These are phyloP conservation scores for Merops nubicus DNA, from an alignment of 2,113 vertebrate genomes.

Conservation along the genomic window DNA sequence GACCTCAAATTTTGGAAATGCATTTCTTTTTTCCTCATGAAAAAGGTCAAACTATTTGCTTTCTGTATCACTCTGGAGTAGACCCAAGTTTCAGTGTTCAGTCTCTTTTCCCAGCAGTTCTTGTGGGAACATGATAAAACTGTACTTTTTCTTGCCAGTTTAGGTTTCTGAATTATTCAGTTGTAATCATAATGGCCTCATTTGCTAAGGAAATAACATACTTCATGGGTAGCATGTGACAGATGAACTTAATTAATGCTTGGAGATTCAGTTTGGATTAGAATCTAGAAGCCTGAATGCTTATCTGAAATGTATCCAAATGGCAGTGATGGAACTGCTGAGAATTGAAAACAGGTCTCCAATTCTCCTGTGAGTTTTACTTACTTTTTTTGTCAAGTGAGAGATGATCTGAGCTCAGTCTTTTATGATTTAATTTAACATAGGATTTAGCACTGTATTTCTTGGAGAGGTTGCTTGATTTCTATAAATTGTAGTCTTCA, in stretches of 20 bases:
- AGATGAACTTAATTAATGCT: constrained; percentile 60
- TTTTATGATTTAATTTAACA: neutral
- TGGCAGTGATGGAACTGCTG: neutral
- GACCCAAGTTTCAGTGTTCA: neutral
- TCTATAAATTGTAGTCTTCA: neutral
- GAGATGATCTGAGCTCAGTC: neutral
- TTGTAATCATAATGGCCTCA: neutral
- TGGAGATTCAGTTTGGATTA: constrained; percentile 28
- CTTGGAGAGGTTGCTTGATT: neutral
- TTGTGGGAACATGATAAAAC: neutral
- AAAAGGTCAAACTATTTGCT: neutral
- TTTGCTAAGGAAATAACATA: constrained; percentile 41
- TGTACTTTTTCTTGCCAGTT: neutral
- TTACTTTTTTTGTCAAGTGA: neutral
- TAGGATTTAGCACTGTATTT: neutral
- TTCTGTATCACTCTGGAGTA: neutral
- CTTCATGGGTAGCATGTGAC: constrained; percentile 31
- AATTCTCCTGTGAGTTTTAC: neutral
- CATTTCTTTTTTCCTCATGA: accelerated
- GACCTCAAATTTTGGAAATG: neutral
- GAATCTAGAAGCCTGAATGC: neutral
- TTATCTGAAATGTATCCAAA: constrained; percentile 39
- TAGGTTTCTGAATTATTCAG: constrained; percentile 38
- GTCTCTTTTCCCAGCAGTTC: neutral
- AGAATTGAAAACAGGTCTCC: constrained; percentile 6